phyloP scores from a whole-genome alignment of 2,888 invertebrate species.

The Ariolimax columbianus region DNA sequence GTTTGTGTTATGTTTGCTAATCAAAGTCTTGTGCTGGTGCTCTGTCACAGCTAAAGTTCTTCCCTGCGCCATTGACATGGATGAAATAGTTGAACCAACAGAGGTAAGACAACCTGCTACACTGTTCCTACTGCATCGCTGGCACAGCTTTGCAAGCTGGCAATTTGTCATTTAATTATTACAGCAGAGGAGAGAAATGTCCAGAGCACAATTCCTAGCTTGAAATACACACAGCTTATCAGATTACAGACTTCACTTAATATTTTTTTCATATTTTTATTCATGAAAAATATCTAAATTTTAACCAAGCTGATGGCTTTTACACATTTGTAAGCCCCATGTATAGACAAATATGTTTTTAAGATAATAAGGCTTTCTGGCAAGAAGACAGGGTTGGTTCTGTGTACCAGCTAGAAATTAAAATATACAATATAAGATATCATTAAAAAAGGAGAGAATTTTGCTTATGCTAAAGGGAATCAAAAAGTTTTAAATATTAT shows the following conservation, averaged over 20 bases:
- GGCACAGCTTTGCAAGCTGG: constrained; percentile 17
- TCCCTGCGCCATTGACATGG: neutral
- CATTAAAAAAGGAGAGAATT: too few species aligned
- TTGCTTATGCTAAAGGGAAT: too few species aligned
- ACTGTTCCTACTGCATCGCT: neutral
- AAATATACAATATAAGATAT: too few species aligned
- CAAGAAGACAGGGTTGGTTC: too few species aligned
- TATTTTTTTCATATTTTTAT: neutral
- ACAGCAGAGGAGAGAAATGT: neutral
- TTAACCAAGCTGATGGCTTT: neutral
- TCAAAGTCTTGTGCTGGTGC: constrained; percentile 36
- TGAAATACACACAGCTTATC: neutral
- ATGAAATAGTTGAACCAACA: constrained; percentile 32
- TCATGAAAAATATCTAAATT: too few species aligned
- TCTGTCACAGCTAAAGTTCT: constrained; percentile 42
- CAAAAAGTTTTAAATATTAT: too few species aligned
- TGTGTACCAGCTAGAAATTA: too few species aligned
- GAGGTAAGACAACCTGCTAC: constrained; percentile 34
- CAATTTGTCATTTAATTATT: neutral
- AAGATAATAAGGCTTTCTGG: too few species aligned
- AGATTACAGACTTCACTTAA: neutral
- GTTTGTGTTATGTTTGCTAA: neutral
- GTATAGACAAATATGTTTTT: too few species aligned
- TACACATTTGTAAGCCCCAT: neutral
- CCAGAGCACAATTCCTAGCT: neutral